Percentiles rank a stretch among this genome's conserved stretches.
Conservation (phyloP, 1,140 invertebrate genomes). For the Rhynchophorus ferrugineus region DNA sequence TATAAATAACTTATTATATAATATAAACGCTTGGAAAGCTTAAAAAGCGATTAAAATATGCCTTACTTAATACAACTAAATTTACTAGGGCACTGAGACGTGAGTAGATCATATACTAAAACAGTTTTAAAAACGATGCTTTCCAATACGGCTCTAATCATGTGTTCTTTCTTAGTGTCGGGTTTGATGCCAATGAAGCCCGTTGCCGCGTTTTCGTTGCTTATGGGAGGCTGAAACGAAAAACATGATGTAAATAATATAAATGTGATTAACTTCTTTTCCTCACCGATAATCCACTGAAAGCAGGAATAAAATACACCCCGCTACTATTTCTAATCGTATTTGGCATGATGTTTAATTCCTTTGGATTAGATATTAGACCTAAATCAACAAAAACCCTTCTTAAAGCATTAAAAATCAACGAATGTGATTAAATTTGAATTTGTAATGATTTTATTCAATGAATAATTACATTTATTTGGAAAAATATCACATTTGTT, state of each 20-base stretch:
- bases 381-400: no score
- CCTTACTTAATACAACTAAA: conserved; percentile 4
- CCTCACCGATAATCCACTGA: conserved; percentile 79
- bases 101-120: conserved; percentile 63
- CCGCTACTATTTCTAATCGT: conserved; percentile 68
- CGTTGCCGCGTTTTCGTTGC: conserved; percentile 71
- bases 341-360: conserved; percentile 62
- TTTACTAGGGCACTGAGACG: conserved; percentile 54
- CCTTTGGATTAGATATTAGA: conserved; percentile 58
- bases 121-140: conserved; percentile 78
- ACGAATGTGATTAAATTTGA: no score
- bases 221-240: conserved; percentile 77
- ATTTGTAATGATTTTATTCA: no score
- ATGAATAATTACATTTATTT: no score
- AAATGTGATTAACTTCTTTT: no score
- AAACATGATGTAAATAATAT: no score
- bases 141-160: conserved; percentile 78
- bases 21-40: no score
- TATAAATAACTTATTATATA: no score
- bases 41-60: no score
- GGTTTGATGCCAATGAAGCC: conserved; percentile 81
- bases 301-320: conserved; percentile 86
- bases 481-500: no score
- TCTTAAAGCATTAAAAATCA: no score
- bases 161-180: conserved; percentile 66